Percentiles rank a stretch among this genome's conserved stretches.
These are phyloP conservation scores for Drosophila cognata DNA, from an alignment of 2,888 invertebrate genomes.

Conservation along the genomic window DNA sequence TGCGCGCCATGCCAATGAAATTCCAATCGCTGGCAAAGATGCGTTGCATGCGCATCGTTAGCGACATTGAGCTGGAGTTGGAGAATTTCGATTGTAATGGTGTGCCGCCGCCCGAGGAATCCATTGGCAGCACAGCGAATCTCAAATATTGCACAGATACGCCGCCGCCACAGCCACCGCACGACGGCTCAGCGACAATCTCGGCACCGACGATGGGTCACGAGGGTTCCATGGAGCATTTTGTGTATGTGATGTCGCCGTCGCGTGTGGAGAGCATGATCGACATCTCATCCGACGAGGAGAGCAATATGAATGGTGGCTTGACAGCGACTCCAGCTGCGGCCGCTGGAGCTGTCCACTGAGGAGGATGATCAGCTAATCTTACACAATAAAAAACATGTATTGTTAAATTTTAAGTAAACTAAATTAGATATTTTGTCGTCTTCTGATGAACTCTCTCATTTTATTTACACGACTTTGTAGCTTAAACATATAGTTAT, in stretches of 20 bases:
- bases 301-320: slow-evolving; percentile 71
- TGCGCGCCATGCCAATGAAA: slow-evolving; percentile 84
- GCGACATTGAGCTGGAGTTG: slow-evolving; percentile 84
- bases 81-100: slow-evolving; percentile 83
- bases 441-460: slow-evolving; percentile 1
- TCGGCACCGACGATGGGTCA: slow-evolving; percentile 50
- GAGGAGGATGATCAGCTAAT: slow-evolving; percentile 1
- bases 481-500: slow-evolving; percentile 37
- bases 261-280: slow-evolving; percentile 85
- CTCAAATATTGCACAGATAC: slow-evolving; percentile 80
- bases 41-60: slow-evolving; percentile 85
- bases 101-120: slow-evolving; percentile 62
- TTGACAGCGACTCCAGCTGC: slow-evolving; percentile 7
- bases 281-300: slow-evolving; percentile 84
- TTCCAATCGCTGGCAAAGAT: slow-evolving; percentile 84
- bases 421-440: slow-evolving; percentile 23
- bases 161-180: slow-evolving; percentile 72
- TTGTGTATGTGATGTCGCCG: slow-evolving; percentile 85
- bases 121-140: slow-evolving; percentile 53
- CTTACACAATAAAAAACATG: slow-evolving; percentile 16
- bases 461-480: slow-evolving; percentile 20
- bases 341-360: slow-evolving; percentile 44
- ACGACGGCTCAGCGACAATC: slow-evolving; percentile 29
- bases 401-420: slow-evolving; percentile 46
- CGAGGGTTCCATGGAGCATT: slow-evolving; percentile 82